These are phyloP conservation scores for Andrena praecox DNA, from an alignment of 2,888 invertebrate genomes.

Conservation along the genomic window DNA sequence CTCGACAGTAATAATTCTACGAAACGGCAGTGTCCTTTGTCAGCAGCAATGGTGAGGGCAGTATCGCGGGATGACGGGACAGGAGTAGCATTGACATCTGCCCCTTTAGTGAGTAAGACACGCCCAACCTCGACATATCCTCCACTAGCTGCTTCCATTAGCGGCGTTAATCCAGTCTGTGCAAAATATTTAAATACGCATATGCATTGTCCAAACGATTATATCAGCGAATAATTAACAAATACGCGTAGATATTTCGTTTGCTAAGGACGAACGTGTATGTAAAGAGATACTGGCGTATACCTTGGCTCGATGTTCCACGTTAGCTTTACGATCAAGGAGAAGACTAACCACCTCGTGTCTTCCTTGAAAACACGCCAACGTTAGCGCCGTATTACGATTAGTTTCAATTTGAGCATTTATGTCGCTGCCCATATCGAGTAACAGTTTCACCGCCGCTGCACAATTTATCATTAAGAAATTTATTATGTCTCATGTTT, in stretches of 20 bases:
- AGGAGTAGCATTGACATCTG: conserved; percentile 99
- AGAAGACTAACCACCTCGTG: conserved; percentile 99
- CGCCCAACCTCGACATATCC: conserved; percentile 99
- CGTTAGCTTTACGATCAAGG: conserved; percentile 98
- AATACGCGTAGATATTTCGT: no score
- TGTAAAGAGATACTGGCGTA: not conserved
- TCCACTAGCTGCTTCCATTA: conserved; percentile 99
- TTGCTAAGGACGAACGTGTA: not conserved
- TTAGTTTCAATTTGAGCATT: conserved; percentile 99
- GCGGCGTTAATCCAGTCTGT: conserved; percentile 97
- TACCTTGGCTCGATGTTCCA: conserved; percentile 98
- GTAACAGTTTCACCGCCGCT: conserved; percentile 96
- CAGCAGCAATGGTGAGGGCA: conserved; percentile 99
- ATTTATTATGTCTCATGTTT: not conserved
- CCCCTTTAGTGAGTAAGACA: conserved; percentile 97
- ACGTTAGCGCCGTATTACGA: conserved; percentile 98
- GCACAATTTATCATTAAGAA: conserved; percentile 80
- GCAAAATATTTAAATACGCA: conserved; percentile 19
- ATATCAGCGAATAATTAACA: not conserved
- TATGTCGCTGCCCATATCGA: conserved; percentile 99
- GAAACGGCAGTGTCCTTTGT: conserved; percentile 98
- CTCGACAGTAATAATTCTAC: conserved; percentile 92
- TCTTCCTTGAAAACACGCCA: conserved; percentile 99
- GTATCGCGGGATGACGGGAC: conserved; percentile 99
- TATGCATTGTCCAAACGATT: not conserved